These are phyloP conservation scores for Sebastes nivosus DNA, from an alignment of 2,797 vertebrate genomes.

Conservation along the genomic window DNA sequence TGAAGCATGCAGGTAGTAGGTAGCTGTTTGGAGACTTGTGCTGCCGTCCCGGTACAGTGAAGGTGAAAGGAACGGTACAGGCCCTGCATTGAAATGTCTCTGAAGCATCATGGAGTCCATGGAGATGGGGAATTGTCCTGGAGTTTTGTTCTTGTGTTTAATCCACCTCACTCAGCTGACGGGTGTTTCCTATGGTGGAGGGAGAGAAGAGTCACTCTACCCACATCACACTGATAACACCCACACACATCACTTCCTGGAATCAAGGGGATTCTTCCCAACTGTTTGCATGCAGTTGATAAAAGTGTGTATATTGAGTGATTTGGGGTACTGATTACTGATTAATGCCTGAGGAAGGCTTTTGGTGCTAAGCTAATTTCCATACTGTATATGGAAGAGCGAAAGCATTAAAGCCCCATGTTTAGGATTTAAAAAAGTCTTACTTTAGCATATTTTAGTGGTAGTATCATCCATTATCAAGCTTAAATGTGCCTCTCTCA, in stretches of 20 bases:
- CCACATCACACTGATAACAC: conserved; percentile 41
- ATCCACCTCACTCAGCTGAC: too few relatives aligned
- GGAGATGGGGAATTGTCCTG: too few relatives aligned
- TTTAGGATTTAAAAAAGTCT: not conserved
- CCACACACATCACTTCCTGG: conserved; percentile 15
- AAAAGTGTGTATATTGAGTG: not conserved
- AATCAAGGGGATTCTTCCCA: conserved; percentile 19
- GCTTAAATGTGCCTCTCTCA: too few relatives aligned
- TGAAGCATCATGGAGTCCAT: not conserved
- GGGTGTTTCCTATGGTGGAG: not conserved
- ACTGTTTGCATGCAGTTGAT: conserved; percentile 45
- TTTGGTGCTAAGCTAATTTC: not conserved
- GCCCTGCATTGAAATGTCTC: too few relatives aligned
- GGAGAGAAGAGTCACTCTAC: not conserved
- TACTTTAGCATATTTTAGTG: not conserved
- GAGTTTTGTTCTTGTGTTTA: too few relatives aligned
- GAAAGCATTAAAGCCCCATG: not conserved
- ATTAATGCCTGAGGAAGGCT: not conserved
- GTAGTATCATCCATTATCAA: not conserved
- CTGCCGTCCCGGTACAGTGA: not conserved
- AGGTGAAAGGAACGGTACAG: too few relatives aligned
- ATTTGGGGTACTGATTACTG: not conserved
- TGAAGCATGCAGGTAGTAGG: not conserved
- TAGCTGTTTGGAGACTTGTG: not conserved
- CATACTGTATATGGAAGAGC: not conserved